Conservation (phyloP, 2,113 vertebrate species). For the Pachyramphus minor region DNA sequence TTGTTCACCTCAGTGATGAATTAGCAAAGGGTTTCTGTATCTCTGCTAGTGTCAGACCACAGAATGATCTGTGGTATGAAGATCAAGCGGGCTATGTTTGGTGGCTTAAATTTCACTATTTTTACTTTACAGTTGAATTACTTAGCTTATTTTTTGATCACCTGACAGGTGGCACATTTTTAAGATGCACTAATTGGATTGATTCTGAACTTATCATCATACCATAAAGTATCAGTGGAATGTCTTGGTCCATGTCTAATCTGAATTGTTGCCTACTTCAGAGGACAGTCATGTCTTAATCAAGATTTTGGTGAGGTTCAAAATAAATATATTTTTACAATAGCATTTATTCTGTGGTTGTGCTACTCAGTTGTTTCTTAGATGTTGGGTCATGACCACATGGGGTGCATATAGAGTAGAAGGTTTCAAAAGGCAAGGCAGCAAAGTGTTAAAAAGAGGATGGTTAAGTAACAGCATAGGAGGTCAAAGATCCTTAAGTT, state of each 20-base stretch:
- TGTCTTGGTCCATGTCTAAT: neutral
- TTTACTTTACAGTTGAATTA: neutral
- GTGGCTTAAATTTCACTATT: neutral
- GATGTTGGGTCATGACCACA: neutral
- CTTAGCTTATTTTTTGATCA: neutral
- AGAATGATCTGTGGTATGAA: neutral
- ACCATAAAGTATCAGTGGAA: neutral
- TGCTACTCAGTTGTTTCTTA: neutral
- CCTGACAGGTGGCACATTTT: neutral
- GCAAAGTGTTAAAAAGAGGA: neutral
- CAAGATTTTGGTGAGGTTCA: neutral
- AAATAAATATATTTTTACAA: neutral
- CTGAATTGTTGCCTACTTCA: neutral
- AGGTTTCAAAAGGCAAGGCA: neutral
- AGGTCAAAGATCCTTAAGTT: neutral
- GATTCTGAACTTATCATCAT: neutral
- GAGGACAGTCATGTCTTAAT: neutral
- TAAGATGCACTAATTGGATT: neutral
- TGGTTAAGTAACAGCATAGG: neutral
- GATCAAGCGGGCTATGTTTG: neutral
- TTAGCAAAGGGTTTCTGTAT: neutral
- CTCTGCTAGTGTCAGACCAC: neutral
- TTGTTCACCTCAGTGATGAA: neutral
- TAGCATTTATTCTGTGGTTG: neutral
- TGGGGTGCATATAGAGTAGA: neutral